Evolutionary conservation across 2,113 vertebrate genomes (phyloP).

Genomic region (Alethe diademata): DNA sequence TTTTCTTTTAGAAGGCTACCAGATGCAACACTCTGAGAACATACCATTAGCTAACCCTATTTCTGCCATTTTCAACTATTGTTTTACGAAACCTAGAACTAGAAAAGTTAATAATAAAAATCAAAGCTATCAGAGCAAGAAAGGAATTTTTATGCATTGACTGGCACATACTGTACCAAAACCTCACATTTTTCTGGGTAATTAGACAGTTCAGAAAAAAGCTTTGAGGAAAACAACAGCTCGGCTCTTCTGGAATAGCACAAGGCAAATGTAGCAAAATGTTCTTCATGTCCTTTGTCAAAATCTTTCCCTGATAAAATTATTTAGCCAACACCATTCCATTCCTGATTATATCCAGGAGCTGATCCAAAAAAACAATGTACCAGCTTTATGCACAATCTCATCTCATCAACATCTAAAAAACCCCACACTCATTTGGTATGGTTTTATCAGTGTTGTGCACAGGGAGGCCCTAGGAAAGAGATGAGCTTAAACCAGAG

Average conservation of each 20-base stretch:
- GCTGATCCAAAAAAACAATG: background rate
- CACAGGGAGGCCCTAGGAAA: background rate
- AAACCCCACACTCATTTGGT: background rate
- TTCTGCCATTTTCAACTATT: background rate
- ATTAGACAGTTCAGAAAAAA: background rate
- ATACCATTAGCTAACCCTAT: background rate
- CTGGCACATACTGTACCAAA: background rate
- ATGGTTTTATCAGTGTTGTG: background rate
- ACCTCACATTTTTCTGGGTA: background rate
- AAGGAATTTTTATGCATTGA: background rate
- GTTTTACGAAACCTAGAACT: background rate
- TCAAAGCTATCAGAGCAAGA: slow-evolving; percentile 7
- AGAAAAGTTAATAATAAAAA: background rate
- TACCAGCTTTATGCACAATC: background rate
- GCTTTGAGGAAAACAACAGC: background rate
- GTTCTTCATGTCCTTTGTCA: background rate
- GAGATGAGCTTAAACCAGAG: background rate
- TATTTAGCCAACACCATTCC: slow-evolving; percentile 26
- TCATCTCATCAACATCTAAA: slow-evolving; percentile 3
- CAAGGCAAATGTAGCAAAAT: slow-evolving; percentile 1
- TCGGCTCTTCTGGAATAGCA: slow-evolving; percentile 2
- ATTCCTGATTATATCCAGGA: slow-evolving; percentile 25
- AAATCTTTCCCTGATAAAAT: slow-evolving; percentile 13
- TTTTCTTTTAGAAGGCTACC: background rate
- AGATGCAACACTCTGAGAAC: background rate